Conservation (phyloP, 2,113 vertebrate genomes). For the Istiophorus platypterus region DNA sequence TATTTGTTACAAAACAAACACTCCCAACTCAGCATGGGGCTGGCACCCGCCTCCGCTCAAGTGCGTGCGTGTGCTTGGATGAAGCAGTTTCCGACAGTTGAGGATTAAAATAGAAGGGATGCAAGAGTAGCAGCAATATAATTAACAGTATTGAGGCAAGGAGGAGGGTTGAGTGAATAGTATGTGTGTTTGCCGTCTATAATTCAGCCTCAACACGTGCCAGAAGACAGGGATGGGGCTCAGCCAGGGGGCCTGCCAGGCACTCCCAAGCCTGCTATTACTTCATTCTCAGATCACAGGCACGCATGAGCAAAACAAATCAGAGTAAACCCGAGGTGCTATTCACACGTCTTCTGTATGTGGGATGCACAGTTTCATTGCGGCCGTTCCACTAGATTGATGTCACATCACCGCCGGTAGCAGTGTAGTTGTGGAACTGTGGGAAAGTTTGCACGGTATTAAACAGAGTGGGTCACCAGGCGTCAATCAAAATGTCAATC, state of each 20-base stretch:
- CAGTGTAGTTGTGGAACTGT: neutral
- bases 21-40: conserved; percentile 46
- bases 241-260: conserved; percentile 53
- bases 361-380: conserved; percentile 25
- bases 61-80: conserved; percentile 33
- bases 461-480: conserved; percentile 16
- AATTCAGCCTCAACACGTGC: conserved; percentile 70
- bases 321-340: conserved; percentile 1
- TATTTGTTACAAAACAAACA: conserved; percentile 65
- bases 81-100: conserved; percentile 51
- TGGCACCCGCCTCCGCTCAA: conserved; percentile 31
- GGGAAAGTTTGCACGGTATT: conserved; percentile 3
- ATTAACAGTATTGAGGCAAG: conserved; percentile 72
- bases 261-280: conserved; percentile 70
- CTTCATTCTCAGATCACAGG: conserved; percentile 60
- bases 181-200: conserved; percentile 65
- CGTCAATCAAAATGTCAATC: conserved; percentile 25
- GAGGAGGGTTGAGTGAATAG: conserved; percentile 60
- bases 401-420: conserved; percentile 5
- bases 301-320: conserved; percentile 53
- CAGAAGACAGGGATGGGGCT: conserved; percentile 52
- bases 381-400: conserved; percentile 30
- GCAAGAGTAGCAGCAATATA: conserved; percentile 62
- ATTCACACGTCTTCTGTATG: conserved; percentile 19
- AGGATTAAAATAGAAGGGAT: conserved; percentile 73